Conservation (phyloP, 2,797 vertebrate genomes). For the Pelobates cultripes region DNA sequence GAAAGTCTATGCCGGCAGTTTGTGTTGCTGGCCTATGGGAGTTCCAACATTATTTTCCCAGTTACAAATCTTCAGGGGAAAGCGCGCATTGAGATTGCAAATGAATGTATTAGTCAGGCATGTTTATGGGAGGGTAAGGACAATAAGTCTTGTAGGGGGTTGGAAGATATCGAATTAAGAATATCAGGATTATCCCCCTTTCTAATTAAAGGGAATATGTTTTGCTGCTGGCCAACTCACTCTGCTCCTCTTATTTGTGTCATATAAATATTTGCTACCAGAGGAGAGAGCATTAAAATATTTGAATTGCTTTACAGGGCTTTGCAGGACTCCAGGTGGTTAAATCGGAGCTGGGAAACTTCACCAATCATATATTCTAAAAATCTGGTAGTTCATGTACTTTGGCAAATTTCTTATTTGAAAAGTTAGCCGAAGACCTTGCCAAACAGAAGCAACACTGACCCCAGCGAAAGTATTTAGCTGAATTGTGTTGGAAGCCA, state of each 20-base stretch:
- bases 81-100: constrained; percentile 14
- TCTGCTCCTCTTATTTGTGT: constrained; percentile 18
- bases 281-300: background rate
- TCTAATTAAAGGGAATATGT: background rate
- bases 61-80: background rate
- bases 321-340: background rate
- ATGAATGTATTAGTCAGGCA: constrained; percentile 43
- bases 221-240: constrained; percentile 42
- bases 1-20: constrained; percentile 23
- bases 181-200: background rate
- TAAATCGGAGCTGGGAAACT: background rate
- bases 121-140: background rate
- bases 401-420: no score
- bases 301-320: background rate
- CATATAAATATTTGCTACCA: constrained; percentile 24
- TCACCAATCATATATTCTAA: no score
- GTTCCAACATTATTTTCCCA: constrained; percentile 3
- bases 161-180: constrained; percentile 1
- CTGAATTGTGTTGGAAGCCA: no score
- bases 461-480: no score
- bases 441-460: no score
- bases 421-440: no score
- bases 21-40: background rate
- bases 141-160: background rate
- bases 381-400: no score